These are phyloP conservation scores for Stigmatopora nigra DNA, from an alignment of 2,113 vertebrate genomes.

Conservation along the genomic window DNA sequence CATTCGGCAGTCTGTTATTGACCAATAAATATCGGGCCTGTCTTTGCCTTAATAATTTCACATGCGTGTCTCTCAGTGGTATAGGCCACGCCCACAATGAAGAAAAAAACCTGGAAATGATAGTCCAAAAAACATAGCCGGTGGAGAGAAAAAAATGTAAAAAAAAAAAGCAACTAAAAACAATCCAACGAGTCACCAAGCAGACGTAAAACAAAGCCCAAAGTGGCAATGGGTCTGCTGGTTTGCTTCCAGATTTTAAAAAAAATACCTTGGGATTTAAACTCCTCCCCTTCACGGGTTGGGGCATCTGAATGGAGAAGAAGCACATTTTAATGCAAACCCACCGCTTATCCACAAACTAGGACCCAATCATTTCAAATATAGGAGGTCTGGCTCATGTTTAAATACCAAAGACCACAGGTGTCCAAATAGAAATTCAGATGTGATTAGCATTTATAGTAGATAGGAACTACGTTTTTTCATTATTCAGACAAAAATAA, in stretches of 20 bases:
- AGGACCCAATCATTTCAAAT: too few species aligned
- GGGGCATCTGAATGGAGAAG: slow-evolving; percentile 69
- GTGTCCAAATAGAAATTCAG: too few species aligned
- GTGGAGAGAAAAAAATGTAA: not conserved
- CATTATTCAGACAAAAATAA: too few species aligned
- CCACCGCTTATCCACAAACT: not conserved
- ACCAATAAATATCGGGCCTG: too few species aligned
- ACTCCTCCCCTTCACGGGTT: slow-evolving; percentile 69
- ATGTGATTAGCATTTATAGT: too few species aligned
- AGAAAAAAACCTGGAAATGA: not conserved
- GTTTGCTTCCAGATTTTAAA: slow-evolving; percentile 42
- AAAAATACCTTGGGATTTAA: slow-evolving; percentile 73
- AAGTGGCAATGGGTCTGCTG: slow-evolving; percentile 26
- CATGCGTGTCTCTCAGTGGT: too few species aligned
- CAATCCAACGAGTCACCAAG: slow-evolving; percentile 28
- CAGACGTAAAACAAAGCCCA: slow-evolving; percentile 27
- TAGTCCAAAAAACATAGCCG: not conserved
- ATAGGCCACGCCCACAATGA: too few species aligned
- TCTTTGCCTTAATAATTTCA: too few species aligned
- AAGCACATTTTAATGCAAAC: slow-evolving; percentile 62
- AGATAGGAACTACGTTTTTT: too few species aligned
- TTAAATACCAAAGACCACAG: too few species aligned
- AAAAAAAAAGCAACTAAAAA: slow-evolving; percentile 33
- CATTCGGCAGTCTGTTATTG: too few species aligned
- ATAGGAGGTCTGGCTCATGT: too few species aligned